Evolutionary conservation across 2,888 invertebrate species (phyloP).

Genomic region (Pyrrhosoma nymphula): DNA sequence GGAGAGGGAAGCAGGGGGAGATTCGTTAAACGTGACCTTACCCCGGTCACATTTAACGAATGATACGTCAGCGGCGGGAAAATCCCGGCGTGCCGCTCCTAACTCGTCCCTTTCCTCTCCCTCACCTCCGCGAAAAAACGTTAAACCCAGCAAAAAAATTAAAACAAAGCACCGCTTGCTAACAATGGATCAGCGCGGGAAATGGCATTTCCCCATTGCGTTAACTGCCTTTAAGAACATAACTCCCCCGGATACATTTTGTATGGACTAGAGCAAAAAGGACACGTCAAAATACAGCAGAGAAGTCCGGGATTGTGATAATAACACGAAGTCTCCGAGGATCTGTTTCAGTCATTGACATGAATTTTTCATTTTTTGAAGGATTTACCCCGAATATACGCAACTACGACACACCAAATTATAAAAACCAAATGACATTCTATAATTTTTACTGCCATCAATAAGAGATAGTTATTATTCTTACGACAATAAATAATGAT

Average conservation of each 20-base stretch:
- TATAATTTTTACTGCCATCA: too few relatives aligned
- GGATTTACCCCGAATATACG: too few relatives aligned
- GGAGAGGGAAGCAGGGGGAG: too few relatives aligned
- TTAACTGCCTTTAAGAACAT: not conserved
- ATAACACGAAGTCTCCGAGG: too few relatives aligned
- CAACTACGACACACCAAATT: too few relatives aligned
- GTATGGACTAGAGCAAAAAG: not conserved
- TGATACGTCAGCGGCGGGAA: not conserved
- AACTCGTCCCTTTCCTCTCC: not conserved
- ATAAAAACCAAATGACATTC: too few relatives aligned
- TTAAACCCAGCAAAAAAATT: not conserved
- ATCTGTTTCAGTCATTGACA: too few relatives aligned
- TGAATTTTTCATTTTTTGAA: too few relatives aligned
- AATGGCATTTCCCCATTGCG: not conserved
- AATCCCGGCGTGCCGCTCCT: not conserved
- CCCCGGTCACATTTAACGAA: constrained; percentile 18
- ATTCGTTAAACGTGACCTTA: not conserved
- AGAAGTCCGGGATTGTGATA: too few relatives aligned
- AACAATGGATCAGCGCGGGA: not conserved
- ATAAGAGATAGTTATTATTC: too few relatives aligned
- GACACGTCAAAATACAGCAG: not conserved
- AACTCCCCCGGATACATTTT: not conserved
- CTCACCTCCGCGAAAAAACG: not conserved
- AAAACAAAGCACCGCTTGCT: not conserved
- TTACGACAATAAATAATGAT: too few relatives aligned